Evolutionary conservation across 2,888 invertebrate genomes (phyloP), one percentile per base, ranked within the genome.

Genomic region (Azorinus chamasolen): DNA sequence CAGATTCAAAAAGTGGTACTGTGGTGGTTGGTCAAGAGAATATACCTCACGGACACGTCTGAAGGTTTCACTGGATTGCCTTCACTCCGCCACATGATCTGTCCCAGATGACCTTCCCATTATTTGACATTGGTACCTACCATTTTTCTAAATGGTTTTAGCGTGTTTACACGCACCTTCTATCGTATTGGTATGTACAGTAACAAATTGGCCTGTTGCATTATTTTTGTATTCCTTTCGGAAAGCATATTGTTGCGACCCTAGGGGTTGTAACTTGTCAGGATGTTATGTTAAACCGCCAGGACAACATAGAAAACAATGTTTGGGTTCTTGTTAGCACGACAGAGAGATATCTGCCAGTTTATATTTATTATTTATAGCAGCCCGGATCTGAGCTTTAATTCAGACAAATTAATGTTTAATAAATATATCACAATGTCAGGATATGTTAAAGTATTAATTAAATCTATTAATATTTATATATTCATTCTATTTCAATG

Each of bases 101-200:
- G 39, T 1, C 37, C 61, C 6, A 51, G 1, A 16, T 50, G 48
- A 27, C 61, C 41, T n/a, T 61, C 50, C 20, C 27, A 61, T 37
- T 59, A 32, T 24, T 25, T 27, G 24, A 24, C 25, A 41, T 37
- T 14, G 18, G 58, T 45, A n/a, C 25, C 32, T 32, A 10, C 32
- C 54, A 54, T 54, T 12, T 32, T 37, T 20, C 37, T 54, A 18
- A 54, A 54, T n/a, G 27, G 41, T 18, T 46, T 59, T 59, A 10
- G 59, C 59, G 18, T 59, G 46, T 18, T 59, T 59, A 45, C 59
- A 59, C 10, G 59, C 59, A 5, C 59, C 59, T 25, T 59, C 48
- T 5, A 59, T 59, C 5, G 25, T 59, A 18, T 59, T 59, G 8
- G 59, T 59, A 20, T 59, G 46, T 27, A 59, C 59, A n/a, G 32